phyloP scores from a whole-genome alignment of 2,888 invertebrate genomes.

The Willowsia nigromaculata region DNA sequence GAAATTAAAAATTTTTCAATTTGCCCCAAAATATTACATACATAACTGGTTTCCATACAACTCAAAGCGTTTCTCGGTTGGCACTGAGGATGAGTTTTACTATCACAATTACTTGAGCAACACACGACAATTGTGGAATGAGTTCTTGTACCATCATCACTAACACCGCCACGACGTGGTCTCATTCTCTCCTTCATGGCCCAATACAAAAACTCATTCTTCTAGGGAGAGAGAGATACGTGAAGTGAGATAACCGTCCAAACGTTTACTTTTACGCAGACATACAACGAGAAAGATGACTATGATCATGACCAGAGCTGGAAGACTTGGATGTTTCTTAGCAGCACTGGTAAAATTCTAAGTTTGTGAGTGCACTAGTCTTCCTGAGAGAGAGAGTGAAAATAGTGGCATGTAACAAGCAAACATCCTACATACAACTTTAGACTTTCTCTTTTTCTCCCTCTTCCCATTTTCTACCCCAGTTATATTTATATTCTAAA shows the following conservation, averaged over 20 bases:
- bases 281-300: not conserved
- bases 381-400: not conserved
- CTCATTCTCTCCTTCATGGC: not conserved
- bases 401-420: conserved; percentile 4
- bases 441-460: not conserved
- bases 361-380: not conserved
- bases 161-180: not conserved
- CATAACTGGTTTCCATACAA: too few species aligned
- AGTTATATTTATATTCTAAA: conserved; percentile 38
- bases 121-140: not conserved
- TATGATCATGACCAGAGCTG: not conserved
- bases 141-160: not conserved
- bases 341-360: not conserved
- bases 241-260: not conserved
- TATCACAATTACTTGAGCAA: not conserved
- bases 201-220: not conserved
- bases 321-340: not conserved
- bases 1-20: not conserved
- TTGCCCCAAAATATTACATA: too few species aligned
- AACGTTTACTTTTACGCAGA: not conserved
- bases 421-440: not conserved
- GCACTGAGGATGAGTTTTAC: not conserved
- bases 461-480: conserved; percentile 7
- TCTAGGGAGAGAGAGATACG: not conserved
- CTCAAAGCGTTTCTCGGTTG: not conserved